Evolutionary conservation across 2,797 vertebrate genomes (phyloP), one percentile per base, ranked within the genome.

Genomic region (Craterocephalus amniculus): DNA sequence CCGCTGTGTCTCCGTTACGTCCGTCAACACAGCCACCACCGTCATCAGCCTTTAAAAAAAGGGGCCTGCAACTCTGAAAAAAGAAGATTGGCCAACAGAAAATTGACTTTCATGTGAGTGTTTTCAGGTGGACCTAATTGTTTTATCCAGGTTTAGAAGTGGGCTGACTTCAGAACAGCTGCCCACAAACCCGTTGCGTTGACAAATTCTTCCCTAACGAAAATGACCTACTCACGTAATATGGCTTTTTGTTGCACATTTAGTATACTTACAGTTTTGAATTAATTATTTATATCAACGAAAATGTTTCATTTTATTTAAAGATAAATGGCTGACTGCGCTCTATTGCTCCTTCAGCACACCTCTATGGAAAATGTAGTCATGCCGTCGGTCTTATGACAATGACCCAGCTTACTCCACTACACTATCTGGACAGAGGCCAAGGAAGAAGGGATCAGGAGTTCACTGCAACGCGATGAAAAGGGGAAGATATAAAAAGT

Each of bases 381-480:
- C 92, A 88, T 87, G 90, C 88, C 79, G 84, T 69, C 67, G 81
- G 90, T 95, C 94, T 94, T 92, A 93, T 95, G 94, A 94, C 92
- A 87, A 83, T 91, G 88, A 91, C 89, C 89, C 79, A 65, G 75
- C 88, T 91, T 80, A 51, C 79, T 87, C 65, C 59, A 54, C 74
- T 79, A 81, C 84, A 75, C 80, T 65, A 76, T 74, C 63, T 88
- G 91, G 91, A 88, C 58, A 35, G 10, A 43, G 63, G 91, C 91
- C 91, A 92, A 81, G 54, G 36, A 78, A 86, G 81, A 81, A 69
- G 58, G 80, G 86, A 75, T 83, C 82, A 85, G 63, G 59, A 69
- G 77, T 82, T 83, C 73, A 71, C 49, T 67, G 69, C 70, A 73
- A 83, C 67, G 72, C 51, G 75, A 79, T 58, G 58, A 82, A 78